phyloP scores from a whole-genome alignment of 2,888 invertebrate genomes.

The Heterodera filipjevi region DNA sequence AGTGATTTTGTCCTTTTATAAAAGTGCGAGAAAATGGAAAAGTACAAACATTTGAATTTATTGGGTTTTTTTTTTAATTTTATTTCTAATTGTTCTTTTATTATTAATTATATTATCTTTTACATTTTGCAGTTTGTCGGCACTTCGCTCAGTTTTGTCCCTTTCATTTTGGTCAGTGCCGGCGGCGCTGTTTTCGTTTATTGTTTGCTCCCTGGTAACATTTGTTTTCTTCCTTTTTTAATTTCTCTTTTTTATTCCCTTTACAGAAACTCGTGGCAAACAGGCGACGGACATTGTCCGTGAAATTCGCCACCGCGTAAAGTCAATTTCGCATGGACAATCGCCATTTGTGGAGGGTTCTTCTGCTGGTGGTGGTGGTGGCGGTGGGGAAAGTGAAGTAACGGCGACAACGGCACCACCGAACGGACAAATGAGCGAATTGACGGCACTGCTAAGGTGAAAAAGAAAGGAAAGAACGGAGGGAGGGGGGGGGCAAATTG shows the following conservation, averaged over 20 bases:
- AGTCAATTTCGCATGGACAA: conserved; percentile 33
- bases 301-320: conserved; percentile 40
- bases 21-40: neutral
- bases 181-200: conserved; percentile 53
- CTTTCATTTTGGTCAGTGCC: conserved; percentile 66
- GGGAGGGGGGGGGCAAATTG: neutral
- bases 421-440: neutral
- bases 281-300: conserved; percentile 43
- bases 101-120: neutral
- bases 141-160: conserved; percentile 66
- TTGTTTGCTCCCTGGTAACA: conserved; percentile 53
- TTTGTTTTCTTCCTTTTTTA: neutral
- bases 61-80: neutral
- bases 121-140: conserved; percentile 56
- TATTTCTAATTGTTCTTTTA: neutral
- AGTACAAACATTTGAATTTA: too few species aligned
- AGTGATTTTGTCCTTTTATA: too few species aligned
- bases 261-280: conserved; percentile 42
- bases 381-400: too few species aligned
- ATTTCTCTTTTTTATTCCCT: neutral
- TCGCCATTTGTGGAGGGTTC: neutral
- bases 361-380: too few species aligned
- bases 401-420: neutral
- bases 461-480: neutral
- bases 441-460: neutral